phyloP scores from a whole-genome alignment of 2,888 invertebrate species.

The Drosophila barbarae region DNA sequence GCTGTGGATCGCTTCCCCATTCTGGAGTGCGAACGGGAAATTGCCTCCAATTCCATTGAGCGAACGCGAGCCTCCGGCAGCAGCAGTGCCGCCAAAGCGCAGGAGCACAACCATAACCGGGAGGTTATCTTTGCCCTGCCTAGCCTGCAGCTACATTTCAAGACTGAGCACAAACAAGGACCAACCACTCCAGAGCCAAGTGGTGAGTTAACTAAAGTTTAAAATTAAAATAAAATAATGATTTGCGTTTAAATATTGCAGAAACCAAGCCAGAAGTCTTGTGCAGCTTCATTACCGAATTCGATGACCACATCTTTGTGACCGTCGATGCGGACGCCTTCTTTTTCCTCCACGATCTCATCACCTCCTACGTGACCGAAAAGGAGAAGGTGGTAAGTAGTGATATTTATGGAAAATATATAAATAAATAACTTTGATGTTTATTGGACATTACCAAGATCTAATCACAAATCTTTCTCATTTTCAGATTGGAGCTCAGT shows the following conservation, averaged over 20 bases:
- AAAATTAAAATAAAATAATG: not conserved
- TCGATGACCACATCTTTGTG: slow-evolving; percentile 98
- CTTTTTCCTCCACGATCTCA: slow-evolving; percentile 97
- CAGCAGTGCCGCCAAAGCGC: slow-evolving; percentile 82
- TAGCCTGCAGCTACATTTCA: slow-evolving; percentile 93
- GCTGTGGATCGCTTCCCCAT: slow-evolving; percentile 95
- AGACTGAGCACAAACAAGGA: slow-evolving; percentile 94
- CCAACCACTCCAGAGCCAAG: slow-evolving; percentile 85
- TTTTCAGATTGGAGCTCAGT: slow-evolving; percentile 76
- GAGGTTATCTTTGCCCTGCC: slow-evolving; percentile 99
- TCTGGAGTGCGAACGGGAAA: slow-evolving; percentile 87
- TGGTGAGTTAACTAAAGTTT: slow-evolving; percentile 77
- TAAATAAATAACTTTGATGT: not conserved
- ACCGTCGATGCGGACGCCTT: slow-evolving; percentile 99
- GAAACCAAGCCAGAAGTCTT: slow-evolving; percentile 93
- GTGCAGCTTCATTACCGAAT: slow-evolving; percentile 98
- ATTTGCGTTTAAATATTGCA: slow-evolving; percentile 66
- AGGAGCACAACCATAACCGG: slow-evolving; percentile 89
- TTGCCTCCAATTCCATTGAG: slow-evolving; percentile 82
- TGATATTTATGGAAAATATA: not conserved
- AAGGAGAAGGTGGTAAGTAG: slow-evolving; percentile 89
- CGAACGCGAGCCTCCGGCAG: slow-evolving; percentile 81
- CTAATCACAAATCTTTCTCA: no score
- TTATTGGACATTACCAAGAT: no score
- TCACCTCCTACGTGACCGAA: slow-evolving; percentile 96